A percentile compares a stretch with the other conserved stretches of the same genome.
phyloP scores from a whole-genome alignment of 2,113 vertebrate species.

The Stictonetta naevosa region DNA sequence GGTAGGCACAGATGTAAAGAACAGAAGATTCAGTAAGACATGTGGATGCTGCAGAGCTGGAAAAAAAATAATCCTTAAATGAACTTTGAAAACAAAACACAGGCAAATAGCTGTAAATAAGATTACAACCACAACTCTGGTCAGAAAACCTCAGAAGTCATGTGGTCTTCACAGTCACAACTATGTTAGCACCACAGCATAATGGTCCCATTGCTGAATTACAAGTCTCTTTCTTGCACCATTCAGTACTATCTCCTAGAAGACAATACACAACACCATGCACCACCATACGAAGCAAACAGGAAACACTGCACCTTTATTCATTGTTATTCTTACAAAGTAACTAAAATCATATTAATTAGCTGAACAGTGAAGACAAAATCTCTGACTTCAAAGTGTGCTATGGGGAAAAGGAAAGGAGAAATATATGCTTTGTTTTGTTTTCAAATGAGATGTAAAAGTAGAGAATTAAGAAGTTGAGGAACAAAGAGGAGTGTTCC shows the following conservation, averaged over 20 bases:
- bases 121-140: neutral
- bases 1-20: neutral
- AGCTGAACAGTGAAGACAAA: neutral
- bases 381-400: neutral
- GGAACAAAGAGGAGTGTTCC: neutral
- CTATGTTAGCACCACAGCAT: rapidly evolving
- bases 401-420: neutral
- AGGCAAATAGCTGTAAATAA: neutral
- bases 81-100: neutral
- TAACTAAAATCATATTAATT: rapidly evolving
- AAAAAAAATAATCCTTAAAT: neutral
- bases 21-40: neutral
- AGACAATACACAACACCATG: neutral
- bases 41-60: neutral
- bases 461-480: neutral
- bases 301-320: neutral
- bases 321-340: neutral
- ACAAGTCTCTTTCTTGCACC: rapidly evolving
- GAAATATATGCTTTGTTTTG: neutral
- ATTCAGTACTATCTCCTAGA: neutral
- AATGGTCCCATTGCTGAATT: neutral
- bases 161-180: rapidly evolving
- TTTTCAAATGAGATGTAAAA: neutral
- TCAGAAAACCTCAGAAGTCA: neutral
- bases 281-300: rapidly evolving